Conservation (phyloP, 1,140 invertebrate species). For the Pogonognathellus flavescens region DNA sequence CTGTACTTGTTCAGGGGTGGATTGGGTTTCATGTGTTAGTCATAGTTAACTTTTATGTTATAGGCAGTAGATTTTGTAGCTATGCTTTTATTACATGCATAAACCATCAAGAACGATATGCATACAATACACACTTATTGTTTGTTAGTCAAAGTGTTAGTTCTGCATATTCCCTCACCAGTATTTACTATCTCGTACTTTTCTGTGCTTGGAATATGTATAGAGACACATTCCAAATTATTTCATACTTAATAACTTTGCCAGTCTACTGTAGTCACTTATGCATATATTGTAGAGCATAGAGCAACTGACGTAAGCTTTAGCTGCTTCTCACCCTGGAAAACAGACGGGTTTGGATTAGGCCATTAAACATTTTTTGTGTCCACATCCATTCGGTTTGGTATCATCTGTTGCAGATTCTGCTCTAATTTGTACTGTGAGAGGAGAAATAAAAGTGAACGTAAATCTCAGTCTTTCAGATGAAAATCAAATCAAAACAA, state of each 20-base stretch:
- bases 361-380: background rate
- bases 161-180: no score
- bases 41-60: constrained; percentile 9
- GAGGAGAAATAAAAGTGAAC: constrained; percentile 15
- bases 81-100: background rate
- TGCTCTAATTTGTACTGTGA: constrained; percentile 47
- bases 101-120: background rate
- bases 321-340: background rate
- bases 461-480: constrained; percentile 31
- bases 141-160: no score
- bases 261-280: no score
- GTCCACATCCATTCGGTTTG: background rate
- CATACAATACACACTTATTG: background rate
- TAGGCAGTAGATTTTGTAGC: constrained; percentile 1
- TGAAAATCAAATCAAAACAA: constrained; percentile 26
- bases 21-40: constrained; percentile 13
- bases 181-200: no score
- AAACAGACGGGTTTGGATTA: background rate
- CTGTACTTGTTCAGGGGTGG: constrained; percentile 23
- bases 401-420: constrained; percentile 47
- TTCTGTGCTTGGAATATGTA: no score
- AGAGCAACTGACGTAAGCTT: background rate
- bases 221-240: constrained; percentile 2
- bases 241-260: constrained; percentile 39
- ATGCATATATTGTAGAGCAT: constrained; percentile 11